Conservation (phyloP, 2,888 invertebrate species). For the Drosophila fulvimacula region DNA sequence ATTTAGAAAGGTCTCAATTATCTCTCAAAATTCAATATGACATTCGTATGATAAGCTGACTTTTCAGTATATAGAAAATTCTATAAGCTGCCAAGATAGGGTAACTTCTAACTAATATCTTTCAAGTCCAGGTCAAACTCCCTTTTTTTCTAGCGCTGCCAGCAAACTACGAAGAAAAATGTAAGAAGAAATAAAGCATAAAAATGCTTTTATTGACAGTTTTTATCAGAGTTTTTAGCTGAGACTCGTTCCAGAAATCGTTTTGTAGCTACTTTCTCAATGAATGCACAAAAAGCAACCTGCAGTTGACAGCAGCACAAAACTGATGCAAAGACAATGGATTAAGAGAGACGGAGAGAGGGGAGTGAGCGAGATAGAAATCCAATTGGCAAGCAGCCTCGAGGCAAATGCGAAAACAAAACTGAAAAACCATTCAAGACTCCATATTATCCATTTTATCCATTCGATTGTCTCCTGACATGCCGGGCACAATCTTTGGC, state of each 20-base stretch:
- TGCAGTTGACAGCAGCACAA: constrained; percentile 55
- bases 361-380: constrained; percentile 10
- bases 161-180: constrained; percentile 40
- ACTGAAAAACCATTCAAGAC: constrained; percentile 10
- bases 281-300: constrained; percentile 50
- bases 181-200: constrained; percentile 62
- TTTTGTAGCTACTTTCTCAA: constrained; percentile 47
- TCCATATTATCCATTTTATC: constrained; percentile 44
- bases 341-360: constrained; percentile 5
- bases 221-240: constrained; percentile 46
- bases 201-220: constrained; percentile 73
- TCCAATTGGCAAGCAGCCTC: constrained; percentile 50
- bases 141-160: constrained; percentile 17
- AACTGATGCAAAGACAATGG: constrained; percentile 60
- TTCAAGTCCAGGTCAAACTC: no score
- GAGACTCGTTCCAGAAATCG: constrained; percentile 7
- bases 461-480: constrained; percentile 62
- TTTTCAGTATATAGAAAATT: no score
- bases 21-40: no score
- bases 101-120: no score
- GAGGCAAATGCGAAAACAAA: constrained; percentile 31
- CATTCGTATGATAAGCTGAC: no score
- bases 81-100: no score
- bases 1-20: no score
- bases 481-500: constrained; percentile 14